Evolutionary conservation across 2,113 vertebrate genomes (phyloP).

Genomic region (Pseudorectes ferrugineus): DNA sequence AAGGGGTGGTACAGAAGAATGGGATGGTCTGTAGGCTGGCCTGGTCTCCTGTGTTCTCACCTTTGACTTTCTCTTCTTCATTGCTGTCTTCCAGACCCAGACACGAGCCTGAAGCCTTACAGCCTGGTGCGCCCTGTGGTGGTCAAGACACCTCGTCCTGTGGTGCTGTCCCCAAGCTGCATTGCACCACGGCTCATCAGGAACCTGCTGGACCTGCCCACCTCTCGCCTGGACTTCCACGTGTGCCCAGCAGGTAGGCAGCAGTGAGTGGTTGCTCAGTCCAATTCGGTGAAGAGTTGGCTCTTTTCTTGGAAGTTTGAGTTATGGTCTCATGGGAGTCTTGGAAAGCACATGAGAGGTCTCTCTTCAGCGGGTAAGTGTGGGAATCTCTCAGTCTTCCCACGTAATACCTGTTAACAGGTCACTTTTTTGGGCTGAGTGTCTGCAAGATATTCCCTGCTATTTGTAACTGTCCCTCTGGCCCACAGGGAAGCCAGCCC

Average conservation of each 20-base stretch:
- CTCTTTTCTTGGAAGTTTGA: neutral
- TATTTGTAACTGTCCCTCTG: neutral
- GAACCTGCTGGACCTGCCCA: slow-evolving; percentile 85
- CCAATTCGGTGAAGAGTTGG: neutral
- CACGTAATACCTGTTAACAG: neutral
- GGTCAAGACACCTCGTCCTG: slow-evolving; percentile 76
- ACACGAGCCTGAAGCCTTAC: slow-evolving; percentile 82
- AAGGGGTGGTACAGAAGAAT: neutral
- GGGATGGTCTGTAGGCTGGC: neutral
- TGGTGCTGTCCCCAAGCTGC: slow-evolving; percentile 84
- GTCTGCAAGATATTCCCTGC: neutral
- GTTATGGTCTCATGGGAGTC: neutral
- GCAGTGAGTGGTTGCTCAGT: neutral
- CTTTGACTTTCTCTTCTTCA: neutral
- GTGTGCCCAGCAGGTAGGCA: slow-evolving; percentile 82
- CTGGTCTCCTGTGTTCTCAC: neutral
- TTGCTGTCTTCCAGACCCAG: slow-evolving; percentile 59
- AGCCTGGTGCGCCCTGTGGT: slow-evolving; percentile 81
- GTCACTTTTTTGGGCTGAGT: neutral
- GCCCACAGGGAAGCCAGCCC: neutral
- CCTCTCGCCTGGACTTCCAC: slow-evolving; percentile 84
- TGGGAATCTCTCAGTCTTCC: neutral
- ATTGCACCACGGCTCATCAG: slow-evolving; percentile 84
- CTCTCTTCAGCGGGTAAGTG: neutral
- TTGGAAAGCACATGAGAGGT: neutral